A percentile compares a stretch with the other conserved stretches of the same genome.
Evolutionary conservation across 1,140 invertebrate species (phyloP).

Genomic region (Zaprionus ghesquierei): DNA sequence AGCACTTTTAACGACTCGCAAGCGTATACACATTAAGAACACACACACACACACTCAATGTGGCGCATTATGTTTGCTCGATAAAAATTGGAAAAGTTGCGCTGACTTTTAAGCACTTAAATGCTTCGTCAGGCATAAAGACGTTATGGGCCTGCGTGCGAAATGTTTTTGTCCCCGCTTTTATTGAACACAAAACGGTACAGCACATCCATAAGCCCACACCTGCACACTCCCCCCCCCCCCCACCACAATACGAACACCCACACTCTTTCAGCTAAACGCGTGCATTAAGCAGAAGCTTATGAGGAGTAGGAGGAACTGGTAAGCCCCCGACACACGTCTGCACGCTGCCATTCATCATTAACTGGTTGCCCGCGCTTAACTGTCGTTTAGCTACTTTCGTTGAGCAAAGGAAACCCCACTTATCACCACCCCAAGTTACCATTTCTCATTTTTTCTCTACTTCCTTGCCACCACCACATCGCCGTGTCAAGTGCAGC

Average conservation of each 20-base stretch:
- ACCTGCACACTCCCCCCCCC: neutral
- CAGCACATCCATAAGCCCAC: neutral
- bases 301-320: neutral
- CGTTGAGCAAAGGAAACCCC: neutral
- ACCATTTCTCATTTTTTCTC: neutral
- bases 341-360: slow-evolving; percentile 25
- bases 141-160: slow-evolving; percentile 15
- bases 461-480: neutral
- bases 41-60: slow-evolving; percentile 37
- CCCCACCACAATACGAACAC: neutral
- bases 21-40: slow-evolving; percentile 21
- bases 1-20: slow-evolving; percentile 62
- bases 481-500: slow-evolving; percentile 55
- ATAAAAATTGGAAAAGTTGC: slow-evolving; percentile 67
- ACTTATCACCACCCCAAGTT: slow-evolving; percentile 4
- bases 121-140: slow-evolving; percentile 58
- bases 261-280: neutral
- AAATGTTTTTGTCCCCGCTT: neutral
- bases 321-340: neutral
- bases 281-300: slow-evolving; percentile 20
- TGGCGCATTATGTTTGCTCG: slow-evolving; percentile 58
- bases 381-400: neutral
- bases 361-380: neutral
- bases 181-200: slow-evolving; percentile 9
- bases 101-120: slow-evolving; percentile 60